Evolutionary conservation across 2,888 invertebrate genomes (phyloP), one percentile per base, ranked within the genome.

Genomic region (Drosophila macrothrix): DNA sequence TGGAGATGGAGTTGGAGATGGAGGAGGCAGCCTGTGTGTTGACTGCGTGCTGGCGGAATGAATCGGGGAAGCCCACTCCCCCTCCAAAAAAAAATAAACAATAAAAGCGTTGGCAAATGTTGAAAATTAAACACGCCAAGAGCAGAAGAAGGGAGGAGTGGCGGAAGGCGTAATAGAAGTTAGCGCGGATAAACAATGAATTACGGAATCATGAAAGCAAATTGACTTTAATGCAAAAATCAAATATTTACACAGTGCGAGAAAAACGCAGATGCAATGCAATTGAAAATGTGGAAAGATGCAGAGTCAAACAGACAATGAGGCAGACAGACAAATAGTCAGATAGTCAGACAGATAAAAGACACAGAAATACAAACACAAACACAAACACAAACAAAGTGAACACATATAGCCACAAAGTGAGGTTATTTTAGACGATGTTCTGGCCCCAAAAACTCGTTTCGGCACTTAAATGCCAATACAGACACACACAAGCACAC

Each of bases 141-240:
- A 56, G 65, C 37, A 54, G 25, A 35, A 33, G 22, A 22, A 39
- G 41, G 29, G 41, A 16, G 59, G 71, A 59, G 69, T 58, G 61
- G 60, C 71, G 60, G 84, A 74, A 73, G 88, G 88, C 90, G 90
- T 82, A 89, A 86, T 87, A 89, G 90, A 89, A 87, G 90, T 89
- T 87, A 90, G 82, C 91, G 91, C 83, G 80, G 74, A 86, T 88
- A 93, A 93, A 93, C 93, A 92, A 92, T 92, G 92, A 93, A 92
- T 92, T 92, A 92, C 92, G 91, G 93, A 93, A 93, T 92, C 92
- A 92, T 93, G 92, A 93, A 93, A 93, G 92, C 93, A 92, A 92
- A 92, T 92, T 93, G 92, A 92, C 93, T 92, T 93, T 93, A 92
- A 92, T 92, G 92, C 91, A 92, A 90, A 93, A 93, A 93, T 92